Conservation (phyloP, 2,888 invertebrate genomes). For the Eupithecia subumbrata region DNA sequence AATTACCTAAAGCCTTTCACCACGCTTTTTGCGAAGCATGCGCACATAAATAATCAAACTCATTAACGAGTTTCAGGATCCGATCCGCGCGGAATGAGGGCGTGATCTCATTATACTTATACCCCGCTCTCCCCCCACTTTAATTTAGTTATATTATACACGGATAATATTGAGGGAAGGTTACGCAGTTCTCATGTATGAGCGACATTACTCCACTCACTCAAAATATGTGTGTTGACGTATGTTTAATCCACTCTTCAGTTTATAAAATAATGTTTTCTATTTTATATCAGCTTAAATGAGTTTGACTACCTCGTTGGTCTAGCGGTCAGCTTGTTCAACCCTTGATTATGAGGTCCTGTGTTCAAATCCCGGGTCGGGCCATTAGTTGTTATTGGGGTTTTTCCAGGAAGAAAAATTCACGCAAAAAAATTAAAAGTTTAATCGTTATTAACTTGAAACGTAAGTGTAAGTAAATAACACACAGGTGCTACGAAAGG, state of each 20-base stretch:
- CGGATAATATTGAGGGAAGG: not conserved
- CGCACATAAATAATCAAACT: conserved; percentile 30
- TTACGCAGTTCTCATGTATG: not conserved
- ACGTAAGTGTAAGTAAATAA: not conserved
- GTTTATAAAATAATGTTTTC: too few relatives aligned
- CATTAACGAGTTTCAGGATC: conserved; percentile 27
- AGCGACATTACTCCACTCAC: not conserved
- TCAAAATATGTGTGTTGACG: too few relatives aligned
- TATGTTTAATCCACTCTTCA: too few relatives aligned
- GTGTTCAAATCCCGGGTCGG: too few relatives aligned
- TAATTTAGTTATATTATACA: conserved; percentile 19
- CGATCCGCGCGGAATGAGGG: conserved; percentile 21
- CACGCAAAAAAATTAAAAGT: too few relatives aligned
- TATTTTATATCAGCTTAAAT: not conserved
- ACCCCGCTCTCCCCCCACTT: conserved; percentile 12
- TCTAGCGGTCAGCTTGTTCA: too few relatives aligned
- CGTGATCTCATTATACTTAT: conserved; percentile 29
- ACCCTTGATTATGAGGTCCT: too few relatives aligned
- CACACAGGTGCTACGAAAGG: not conserved
- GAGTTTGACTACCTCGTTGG: not conserved
- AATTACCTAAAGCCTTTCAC: conserved; percentile 7
- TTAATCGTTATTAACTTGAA: too few relatives aligned
- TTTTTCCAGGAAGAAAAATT: too few relatives aligned
- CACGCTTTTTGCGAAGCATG: conserved; percentile 7
- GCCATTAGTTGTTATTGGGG: too few relatives aligned